Evolutionary conservation across 2,888 invertebrate species (phyloP).

Genomic region (Ceratothoa steindachneri): DNA sequence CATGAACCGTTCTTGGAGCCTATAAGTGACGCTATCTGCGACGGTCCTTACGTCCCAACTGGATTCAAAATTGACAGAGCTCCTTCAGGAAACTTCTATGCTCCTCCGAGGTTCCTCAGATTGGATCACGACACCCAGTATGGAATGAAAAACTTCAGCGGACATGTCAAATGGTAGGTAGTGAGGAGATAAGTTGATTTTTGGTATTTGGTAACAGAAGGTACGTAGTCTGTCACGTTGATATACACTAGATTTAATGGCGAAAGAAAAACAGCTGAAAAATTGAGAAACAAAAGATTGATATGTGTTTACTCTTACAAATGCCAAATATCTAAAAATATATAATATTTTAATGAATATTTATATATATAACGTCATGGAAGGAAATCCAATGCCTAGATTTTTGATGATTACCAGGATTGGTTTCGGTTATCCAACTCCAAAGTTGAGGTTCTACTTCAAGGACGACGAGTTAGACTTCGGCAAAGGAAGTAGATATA

Average conservation of each 20-base stretch:
- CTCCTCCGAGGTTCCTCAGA: conserved; percentile 64
- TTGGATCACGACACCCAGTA: conserved; percentile 82
- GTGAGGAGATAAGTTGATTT: too few relatives aligned
- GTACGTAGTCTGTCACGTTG: too few relatives aligned
- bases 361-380: neutral
- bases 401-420: neutral
- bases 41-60: conserved; percentile 38
- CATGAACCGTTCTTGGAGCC: conserved; percentile 74
- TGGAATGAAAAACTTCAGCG: conserved; percentile 86
- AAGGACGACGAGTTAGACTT: conserved; percentile 75
- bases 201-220: too few relatives aligned
- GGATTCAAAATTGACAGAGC: conserved; percentile 38
- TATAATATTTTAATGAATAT: neutral
- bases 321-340: neutral
- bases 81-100: conserved; percentile 38
- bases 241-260: too few relatives aligned
- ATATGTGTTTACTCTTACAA: too few relatives aligned
- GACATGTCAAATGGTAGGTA: conserved; percentile 85
- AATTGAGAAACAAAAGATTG: too few relatives aligned
- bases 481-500: conserved; percentile 67
- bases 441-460: conserved; percentile 83
- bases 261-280: too few relatives aligned
- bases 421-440: conserved; percentile 67
- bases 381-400: neutral
- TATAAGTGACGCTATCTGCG: conserved; percentile 63